A percentile compares a stretch with the other conserved stretches of the same genome.
Conservation (phyloP, 2,888 invertebrate genomes). For the Erynnis tages region DNA sequence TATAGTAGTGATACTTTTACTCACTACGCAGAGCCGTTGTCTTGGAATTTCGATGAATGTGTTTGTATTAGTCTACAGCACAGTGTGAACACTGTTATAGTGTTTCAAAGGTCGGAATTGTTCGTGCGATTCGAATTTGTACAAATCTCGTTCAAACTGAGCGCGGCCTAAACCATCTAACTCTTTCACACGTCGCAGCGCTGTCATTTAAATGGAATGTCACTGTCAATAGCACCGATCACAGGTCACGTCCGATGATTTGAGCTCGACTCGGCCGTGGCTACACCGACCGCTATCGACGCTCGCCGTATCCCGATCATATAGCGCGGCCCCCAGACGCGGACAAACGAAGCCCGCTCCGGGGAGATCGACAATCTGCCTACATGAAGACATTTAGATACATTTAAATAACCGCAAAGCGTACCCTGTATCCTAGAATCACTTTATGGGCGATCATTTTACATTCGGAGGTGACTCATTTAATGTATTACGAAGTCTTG, state of each 20-base stretch:
- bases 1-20: no score
- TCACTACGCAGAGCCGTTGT: no score
- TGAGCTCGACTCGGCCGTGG: not conserved
- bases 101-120: no score
- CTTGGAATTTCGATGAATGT: no score
- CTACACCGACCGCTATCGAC: not conserved
- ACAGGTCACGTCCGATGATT: slow-evolving; percentile 1
- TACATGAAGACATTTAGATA: slow-evolving; percentile 81
- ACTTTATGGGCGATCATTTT: slow-evolving; percentile 84
- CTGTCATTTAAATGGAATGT: no score
- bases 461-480: slow-evolving; percentile 76
- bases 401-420: slow-evolving; percentile 94
- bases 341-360: slow-evolving; percentile 45
- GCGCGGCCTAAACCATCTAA: no score
- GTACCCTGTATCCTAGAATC: slow-evolving; percentile 97
- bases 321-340: slow-evolving; percentile 35
- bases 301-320: slow-evolving; percentile 3
- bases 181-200: no score
- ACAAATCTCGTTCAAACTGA: no score
- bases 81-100: no score
- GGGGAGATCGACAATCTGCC: slow-evolving; percentile 66
- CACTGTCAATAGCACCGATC: no score
- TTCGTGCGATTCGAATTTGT: no score
- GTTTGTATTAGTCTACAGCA: no score
- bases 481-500: slow-evolving; percentile 71